Evolutionary conservation across 1,140 invertebrate species (phyloP), one percentile per base, ranked within the genome.

Genomic region (Zaprionus lachaisei): DNA sequence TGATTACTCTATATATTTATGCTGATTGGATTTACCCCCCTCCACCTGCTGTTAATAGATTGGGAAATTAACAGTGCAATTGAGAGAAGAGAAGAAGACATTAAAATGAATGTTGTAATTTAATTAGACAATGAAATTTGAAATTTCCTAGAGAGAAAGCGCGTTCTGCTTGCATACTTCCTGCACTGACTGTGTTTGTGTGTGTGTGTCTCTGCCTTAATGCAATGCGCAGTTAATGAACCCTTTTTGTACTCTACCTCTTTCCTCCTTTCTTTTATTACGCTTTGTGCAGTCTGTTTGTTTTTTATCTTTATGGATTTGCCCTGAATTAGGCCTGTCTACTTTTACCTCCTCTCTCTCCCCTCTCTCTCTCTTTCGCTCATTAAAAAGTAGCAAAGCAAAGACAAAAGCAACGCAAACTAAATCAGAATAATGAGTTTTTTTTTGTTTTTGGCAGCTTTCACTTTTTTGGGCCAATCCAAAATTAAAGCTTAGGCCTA

Each of bases 401-500:
- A 24, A 44, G 5, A 66, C 31, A 56, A 41, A 38, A 24, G 5
- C 22, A 20, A 55, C 56, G 37, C 68, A 41, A 63, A 62, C 37
- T 44, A 28, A 62, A 75, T 58, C 63, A 76, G 57, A 57, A 64
- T 85, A 87, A 80, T 86, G 82, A 62, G 51, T 72, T 75, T 34
- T 34, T 31, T 34, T 34, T 34, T 34, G 9, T 34, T 34, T 86
- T 87, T 72, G 73, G 84, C 83, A 72, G 80, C 83, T 86, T 87
- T 87, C 84, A 83, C 81, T 89, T 58, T 58, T 81, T 72, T 55
- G 47, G 72, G 68, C 61, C 63, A 68, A 80, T 70, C 38, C 68
- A 66, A 73, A 86, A 65, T 75, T 75, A 67, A 44, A 62, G 55
- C 51, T 68, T 64, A 61, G 62, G 44, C 44, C 68, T 44, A 71